A percentile compares a stretch with the other conserved stretches of the same genome.
Evolutionary conservation across 1,140 invertebrate genomes (phyloP).

Genomic region (Drosophila lowei): DNA sequence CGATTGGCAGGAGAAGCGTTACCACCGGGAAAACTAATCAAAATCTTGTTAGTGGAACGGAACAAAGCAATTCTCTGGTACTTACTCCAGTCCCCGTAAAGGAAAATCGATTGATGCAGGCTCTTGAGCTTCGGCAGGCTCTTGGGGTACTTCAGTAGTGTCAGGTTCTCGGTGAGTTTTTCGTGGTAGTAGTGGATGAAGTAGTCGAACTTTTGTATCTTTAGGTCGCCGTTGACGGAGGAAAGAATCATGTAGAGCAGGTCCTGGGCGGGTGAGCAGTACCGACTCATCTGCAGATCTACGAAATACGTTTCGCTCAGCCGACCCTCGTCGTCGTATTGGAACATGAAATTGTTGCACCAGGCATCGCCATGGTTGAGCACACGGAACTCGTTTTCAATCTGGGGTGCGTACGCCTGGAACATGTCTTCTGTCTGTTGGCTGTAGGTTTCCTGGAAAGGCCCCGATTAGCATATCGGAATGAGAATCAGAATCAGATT

Average conservation of each 20-base stretch:
- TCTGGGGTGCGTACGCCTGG: slow-evolving; percentile 35
- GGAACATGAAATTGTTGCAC: slow-evolving; percentile 83
- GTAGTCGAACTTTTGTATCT: slow-evolving; percentile 65
- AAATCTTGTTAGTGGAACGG: background rate
- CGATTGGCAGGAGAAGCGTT: slow-evolving; percentile 50
- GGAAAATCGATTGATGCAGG: slow-evolving; percentile 49
- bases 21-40: slow-evolving; percentile 47
- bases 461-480: background rate
- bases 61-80: background rate
- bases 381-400: slow-evolving; percentile 85
- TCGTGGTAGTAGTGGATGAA: slow-evolving; percentile 63
- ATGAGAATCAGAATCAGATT: too few relatives aligned
- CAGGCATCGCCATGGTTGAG: slow-evolving; percentile 86
- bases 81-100: slow-evolving; percentile 67
- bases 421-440: slow-evolving; percentile 52
- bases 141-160: slow-evolving; percentile 56
- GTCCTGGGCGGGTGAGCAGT: slow-evolving; percentile 65
- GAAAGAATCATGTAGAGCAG: slow-evolving; percentile 65
- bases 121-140: slow-evolving; percentile 43
- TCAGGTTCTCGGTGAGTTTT: slow-evolving; percentile 56
- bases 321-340: slow-evolving; percentile 61
- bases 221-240: slow-evolving; percentile 55
- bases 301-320: slow-evolving; percentile 57
- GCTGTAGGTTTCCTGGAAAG: slow-evolving; percentile 45
- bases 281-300: slow-evolving; percentile 74